Evolutionary conservation across 2,113 vertebrate genomes (phyloP).

Genomic region (Trinectes maculatus): DNA sequence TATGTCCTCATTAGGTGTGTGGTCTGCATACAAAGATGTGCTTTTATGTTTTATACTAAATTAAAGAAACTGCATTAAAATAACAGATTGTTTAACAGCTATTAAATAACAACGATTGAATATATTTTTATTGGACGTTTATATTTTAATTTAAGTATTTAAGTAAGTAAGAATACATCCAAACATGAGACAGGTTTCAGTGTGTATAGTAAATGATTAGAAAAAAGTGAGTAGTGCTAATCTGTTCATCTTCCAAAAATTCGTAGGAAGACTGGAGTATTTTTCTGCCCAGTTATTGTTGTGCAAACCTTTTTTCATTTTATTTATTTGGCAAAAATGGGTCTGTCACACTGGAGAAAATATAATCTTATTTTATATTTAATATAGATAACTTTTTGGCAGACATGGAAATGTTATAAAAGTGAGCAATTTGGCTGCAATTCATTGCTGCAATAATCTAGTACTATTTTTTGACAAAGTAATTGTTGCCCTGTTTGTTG

Average conservation of each 20-base stretch:
- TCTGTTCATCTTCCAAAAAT: constrained; percentile 9
- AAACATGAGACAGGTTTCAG: too few species aligned
- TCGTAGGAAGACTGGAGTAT: neutral
- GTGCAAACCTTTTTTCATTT: constrained; percentile 40
- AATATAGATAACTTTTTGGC: constrained; percentile 4
- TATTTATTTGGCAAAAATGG: constrained; percentile 42
- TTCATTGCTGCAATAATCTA: neutral
- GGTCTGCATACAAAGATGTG: too few species aligned
- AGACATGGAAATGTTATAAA: constrained; percentile 9
- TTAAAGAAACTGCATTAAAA: too few species aligned
- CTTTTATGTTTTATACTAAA: too few species aligned
- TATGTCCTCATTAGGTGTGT: too few species aligned
- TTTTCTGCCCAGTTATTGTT: constrained; percentile 11
- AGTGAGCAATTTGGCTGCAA: neutral
- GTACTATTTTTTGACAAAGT: too few species aligned
- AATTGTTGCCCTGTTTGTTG: too few species aligned
- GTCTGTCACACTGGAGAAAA: constrained; percentile 16
- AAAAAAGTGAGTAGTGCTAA: neutral
- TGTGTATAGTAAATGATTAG: neutral
- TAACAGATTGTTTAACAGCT: too few species aligned
- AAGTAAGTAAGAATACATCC: too few species aligned
- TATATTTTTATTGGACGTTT: too few species aligned
- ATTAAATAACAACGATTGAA: too few species aligned
- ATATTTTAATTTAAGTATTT: too few species aligned
- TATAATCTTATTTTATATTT: neutral